Evolutionary conservation across 1,140 invertebrate species (phyloP).

Genomic region (Drosophila tani): DNA sequence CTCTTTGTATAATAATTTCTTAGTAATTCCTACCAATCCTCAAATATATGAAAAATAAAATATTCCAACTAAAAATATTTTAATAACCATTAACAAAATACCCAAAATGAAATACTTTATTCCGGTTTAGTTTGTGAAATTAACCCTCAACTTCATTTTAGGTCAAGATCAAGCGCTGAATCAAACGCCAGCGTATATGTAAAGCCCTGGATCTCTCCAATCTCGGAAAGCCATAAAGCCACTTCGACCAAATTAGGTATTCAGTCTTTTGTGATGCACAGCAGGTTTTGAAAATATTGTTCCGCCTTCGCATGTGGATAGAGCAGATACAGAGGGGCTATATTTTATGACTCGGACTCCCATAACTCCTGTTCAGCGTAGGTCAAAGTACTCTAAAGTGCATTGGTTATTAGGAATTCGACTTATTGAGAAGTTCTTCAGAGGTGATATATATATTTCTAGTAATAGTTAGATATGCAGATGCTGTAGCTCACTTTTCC

Average conservation of each 20-base stretch:
- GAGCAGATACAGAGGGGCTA: constrained; percentile 1
- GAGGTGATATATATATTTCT: not conserved
- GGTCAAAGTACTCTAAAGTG: not conserved
- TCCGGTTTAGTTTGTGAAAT: constrained; percentile 9
- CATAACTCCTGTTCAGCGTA: not conserved
- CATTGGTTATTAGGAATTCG: not conserved
- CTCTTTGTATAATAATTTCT: not conserved
- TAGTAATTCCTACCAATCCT: not conserved
- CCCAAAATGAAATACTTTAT: constrained; percentile 4
- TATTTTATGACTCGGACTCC: not conserved
- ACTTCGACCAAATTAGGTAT: constrained; percentile 38
- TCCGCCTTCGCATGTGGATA: constrained; percentile 36
- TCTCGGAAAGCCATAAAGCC: constrained; percentile 13
- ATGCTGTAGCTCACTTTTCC: not conserved
- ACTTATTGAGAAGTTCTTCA: not conserved
- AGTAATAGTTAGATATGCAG: not conserved
- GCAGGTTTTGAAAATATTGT: constrained; percentile 31
- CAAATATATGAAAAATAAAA: not conserved
- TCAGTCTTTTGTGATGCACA: constrained; percentile 44
- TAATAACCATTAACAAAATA: not conserved
- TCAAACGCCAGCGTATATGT: constrained; percentile 15
- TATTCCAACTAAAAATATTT: not conserved
- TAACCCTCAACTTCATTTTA: constrained; percentile 11
- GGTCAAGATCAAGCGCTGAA: constrained; percentile 39
- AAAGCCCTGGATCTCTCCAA: constrained; percentile 36